Conservation (phyloP, 2,113 vertebrate genomes). For the Sander vitreus region DNA sequence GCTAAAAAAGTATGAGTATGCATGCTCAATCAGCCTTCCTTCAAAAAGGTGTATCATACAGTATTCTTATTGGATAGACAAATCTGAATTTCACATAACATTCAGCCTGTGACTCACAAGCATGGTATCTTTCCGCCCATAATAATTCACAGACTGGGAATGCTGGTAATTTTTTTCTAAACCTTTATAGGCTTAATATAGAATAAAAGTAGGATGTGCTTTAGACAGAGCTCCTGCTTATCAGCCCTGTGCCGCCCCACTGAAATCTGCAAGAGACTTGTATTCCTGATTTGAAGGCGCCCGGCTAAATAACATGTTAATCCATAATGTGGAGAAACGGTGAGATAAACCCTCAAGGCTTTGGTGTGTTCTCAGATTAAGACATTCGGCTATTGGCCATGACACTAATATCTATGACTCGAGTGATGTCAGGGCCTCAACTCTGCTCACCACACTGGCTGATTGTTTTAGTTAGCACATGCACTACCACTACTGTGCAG, state of each 20-base stretch:
- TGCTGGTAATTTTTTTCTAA: slow-evolving; percentile 55
- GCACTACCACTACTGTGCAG: too few relatives aligned
- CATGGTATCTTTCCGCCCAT: background rate
- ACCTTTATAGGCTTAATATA: slow-evolving; percentile 51
- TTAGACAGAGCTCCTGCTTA: slow-evolving; percentile 49
- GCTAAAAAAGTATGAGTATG: background rate
- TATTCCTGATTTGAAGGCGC: slow-evolving; percentile 56
- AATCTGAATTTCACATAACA: slow-evolving; percentile 11
- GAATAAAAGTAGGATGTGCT: slow-evolving; percentile 65
- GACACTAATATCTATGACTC: slow-evolving; percentile 27
- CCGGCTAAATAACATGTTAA: slow-evolving; percentile 57
- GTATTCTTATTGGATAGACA: background rate
- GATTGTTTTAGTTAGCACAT: slow-evolving; percentile 15
- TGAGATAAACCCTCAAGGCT: slow-evolving; percentile 46
- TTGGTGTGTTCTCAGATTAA: slow-evolving; percentile 44
- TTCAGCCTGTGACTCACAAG: slow-evolving; percentile 1
- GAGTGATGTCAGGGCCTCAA: slow-evolving; percentile 30
- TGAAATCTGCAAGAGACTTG: slow-evolving; percentile 13
- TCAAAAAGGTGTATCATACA: background rate
- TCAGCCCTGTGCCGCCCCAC: slow-evolving; percentile 35
- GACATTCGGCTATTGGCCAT: slow-evolving; percentile 18
- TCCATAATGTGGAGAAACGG: slow-evolving; percentile 58
- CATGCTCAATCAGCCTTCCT: background rate
- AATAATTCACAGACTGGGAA: slow-evolving; percentile 47
- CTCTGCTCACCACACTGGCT: background rate